Conservation (phyloP, 2,113 vertebrate genomes). For the Lasiurus cinereus region DNA sequence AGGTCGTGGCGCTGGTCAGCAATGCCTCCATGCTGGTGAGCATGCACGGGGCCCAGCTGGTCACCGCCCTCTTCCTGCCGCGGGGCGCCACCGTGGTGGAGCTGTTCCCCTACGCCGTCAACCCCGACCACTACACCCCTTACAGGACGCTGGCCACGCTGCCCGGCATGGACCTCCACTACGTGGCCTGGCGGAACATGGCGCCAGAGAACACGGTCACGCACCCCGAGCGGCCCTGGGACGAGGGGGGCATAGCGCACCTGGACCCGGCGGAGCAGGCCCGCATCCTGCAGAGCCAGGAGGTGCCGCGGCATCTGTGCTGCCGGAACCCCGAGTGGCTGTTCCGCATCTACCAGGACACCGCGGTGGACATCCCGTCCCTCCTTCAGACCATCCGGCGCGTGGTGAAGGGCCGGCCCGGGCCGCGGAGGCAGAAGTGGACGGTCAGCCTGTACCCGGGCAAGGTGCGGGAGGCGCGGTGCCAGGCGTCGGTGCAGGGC, state of each 20-base stretch:
- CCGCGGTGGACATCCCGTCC: slow-evolving; percentile 93
- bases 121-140: slow-evolving; percentile 97
- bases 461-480: slow-evolving; percentile 94
- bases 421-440: slow-evolving; percentile 89
- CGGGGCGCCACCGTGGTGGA: slow-evolving; percentile 95
- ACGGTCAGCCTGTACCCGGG: slow-evolving; percentile 93
- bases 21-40: slow-evolving; percentile 95
- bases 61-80: slow-evolving; percentile 95
- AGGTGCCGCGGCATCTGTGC: slow-evolving; percentile 95
- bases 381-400: slow-evolving; percentile 91
- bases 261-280: slow-evolving; percentile 94
- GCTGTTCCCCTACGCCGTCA: slow-evolving; percentile 96
- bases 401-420: slow-evolving; percentile 90
- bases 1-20: slow-evolving; percentile 93
- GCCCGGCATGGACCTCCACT: slow-evolving; percentile 98
- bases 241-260: slow-evolving; percentile 96
- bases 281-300: slow-evolving; percentile 93
- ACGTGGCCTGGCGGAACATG: slow-evolving; percentile 95
- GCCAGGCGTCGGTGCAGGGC: slow-evolving; percentile 94
- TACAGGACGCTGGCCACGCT: slow-evolving; percentile 96
- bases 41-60: slow-evolving; percentile 98
- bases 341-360: slow-evolving; percentile 99
- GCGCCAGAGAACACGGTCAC: slow-evolving; percentile 92
- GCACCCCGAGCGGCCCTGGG: slow-evolving; percentile 95
- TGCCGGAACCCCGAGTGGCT: slow-evolving; percentile 99